Percentiles rank a stretch among this genome's conserved stretches.
These are phyloP conservation scores for Drosophila imparisetae DNA, from an alignment of 2,888 invertebrate species.

Conservation along the genomic window DNA sequence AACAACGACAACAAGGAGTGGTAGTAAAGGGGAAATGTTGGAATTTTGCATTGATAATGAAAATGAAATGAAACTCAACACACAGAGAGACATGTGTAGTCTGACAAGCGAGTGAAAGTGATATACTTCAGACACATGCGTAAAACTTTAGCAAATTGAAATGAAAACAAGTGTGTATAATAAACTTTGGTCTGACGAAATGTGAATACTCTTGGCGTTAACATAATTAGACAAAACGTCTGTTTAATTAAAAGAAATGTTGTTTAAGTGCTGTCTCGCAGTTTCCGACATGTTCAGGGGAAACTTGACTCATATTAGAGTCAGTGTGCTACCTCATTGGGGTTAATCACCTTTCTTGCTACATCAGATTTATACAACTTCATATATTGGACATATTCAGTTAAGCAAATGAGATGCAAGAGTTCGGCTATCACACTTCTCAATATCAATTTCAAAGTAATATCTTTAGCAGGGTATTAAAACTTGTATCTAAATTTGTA, in stretches of 20 bases:
- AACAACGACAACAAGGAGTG: constrained; percentile 25
- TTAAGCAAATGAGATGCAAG: background rate
- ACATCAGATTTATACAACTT: background rate
- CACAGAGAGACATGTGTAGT: constrained; percentile 10
- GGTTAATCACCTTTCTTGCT: background rate
- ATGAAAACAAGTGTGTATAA: constrained; percentile 14
- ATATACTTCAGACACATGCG: constrained; percentile 21
- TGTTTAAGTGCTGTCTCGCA: background rate
- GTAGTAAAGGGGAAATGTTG: constrained; percentile 34
- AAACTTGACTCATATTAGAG: background rate
- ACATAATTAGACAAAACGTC: background rate
- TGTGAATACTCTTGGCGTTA: constrained; percentile 7
- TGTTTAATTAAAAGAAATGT: background rate
- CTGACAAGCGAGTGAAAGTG: background rate
- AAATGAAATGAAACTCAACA: constrained; percentile 39
- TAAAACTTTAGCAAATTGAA: constrained; percentile 50
- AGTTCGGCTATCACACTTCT: no score
- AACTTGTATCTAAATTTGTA: background rate
- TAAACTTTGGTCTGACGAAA: background rate
- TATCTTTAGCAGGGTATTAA: background rate
- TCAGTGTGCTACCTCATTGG: background rate
- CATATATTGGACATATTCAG: background rate
- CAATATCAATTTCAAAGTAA: background rate
- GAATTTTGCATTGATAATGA: constrained; percentile 50
- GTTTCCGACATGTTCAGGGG: background rate